Base-by-base conservation (phyloP, 1,140 invertebrate genomes). In the Hermetia illucens region DNA sequence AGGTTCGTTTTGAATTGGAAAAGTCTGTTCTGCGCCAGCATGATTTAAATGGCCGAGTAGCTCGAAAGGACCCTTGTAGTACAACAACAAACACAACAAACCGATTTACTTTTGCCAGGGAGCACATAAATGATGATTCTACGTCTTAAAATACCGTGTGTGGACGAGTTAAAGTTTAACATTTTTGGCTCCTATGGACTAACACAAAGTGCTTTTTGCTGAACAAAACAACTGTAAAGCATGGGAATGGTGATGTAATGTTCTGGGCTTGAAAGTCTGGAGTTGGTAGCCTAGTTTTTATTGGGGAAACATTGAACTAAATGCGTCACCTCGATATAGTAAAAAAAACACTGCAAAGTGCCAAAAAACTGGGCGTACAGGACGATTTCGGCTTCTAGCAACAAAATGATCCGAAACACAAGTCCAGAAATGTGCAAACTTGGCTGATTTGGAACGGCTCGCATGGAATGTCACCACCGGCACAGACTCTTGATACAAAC, bases 231-330 rank as follows among this genome's bases (percentile, higher is more conserved):
- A 41, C 33, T 16, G 34, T 41, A n/a, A 36, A 36, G 20, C 40
- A 44, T 42, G 40, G 40, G 35, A 31, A 34, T 33, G 43, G 35
- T n/a, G n/a, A n/a, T n/a, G n/a, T n/a, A n/a, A n/a, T n/a, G n/a
- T n/a, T 19, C 25, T 41, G 39, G 30, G 38, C 38, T 34, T 32
- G 25, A 2, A 39, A 32, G 21, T 13, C 29, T 3, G 39, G 33
- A 5, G 21, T 34, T n/a, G 43, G 24, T 27, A 42, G 27, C 2
- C 13, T 42, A 13, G 13, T 13, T 3, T 38, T 44, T 21, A 44
- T 44, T 18, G 18, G 41, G 10, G 4, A 8, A 10, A 44, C 16
- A 3, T 35, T 42, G 40, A 34, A 42, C 15, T 32, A 38, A n/a
- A 42, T n/a, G 4, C 4, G 12, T 13, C 38, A 38, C 19, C 21